Evolutionary conservation across 2,888 invertebrate species (phyloP).

Genomic region (Gymnosoma rotundatum): DNA sequence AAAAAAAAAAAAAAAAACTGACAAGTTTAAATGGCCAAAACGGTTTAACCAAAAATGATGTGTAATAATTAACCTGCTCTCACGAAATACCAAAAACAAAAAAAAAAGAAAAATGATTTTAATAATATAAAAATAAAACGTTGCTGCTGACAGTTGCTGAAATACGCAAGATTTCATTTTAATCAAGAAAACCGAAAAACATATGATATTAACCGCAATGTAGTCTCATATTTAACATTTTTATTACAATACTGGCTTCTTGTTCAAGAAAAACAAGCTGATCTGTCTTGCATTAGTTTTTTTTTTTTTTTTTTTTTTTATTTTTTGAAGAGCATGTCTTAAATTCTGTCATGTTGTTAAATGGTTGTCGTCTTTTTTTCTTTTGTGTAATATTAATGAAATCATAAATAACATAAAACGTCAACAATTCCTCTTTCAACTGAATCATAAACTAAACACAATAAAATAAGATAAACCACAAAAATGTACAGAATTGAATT

Average conservation of each 20-base stretch:
- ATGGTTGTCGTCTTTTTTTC: constrained; percentile 66
- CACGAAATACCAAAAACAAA: constrained; percentile 29
- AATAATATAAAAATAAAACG: constrained; percentile 19
- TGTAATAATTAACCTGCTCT: constrained; percentile 67
- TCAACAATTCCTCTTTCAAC: constrained; percentile 61
- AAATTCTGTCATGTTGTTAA: constrained; percentile 67
- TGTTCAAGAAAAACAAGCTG: constrained; percentile 51
- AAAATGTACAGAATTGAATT: constrained; percentile 13
- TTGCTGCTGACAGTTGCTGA: constrained; percentile 38
- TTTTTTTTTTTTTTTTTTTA: constrained; percentile 51
- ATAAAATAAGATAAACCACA: constrained; percentile 20
- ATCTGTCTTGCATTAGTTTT: constrained; percentile 54
- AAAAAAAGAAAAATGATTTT: constrained; percentile 49
- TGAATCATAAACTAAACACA: constrained; percentile 51
- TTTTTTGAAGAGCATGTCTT: constrained; percentile 63
- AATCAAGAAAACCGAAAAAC: constrained; percentile 38
- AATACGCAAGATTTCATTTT: constrained; percentile 37
- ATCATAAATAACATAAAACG: constrained; percentile 70
- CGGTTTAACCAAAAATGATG: constrained; percentile 57
- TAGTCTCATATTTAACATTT: constrained; percentile 67
- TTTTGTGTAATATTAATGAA: constrained; percentile 62
- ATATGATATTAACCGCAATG: constrained; percentile 66
- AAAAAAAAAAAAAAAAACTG: constrained; percentile 38
- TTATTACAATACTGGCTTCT: constrained; percentile 66
- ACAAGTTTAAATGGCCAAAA: constrained; percentile 61